Evolutionary conservation across 1,140 invertebrate species (phyloP), one percentile per base, ranked within the genome.

Genomic region (Heliconius hewitsoni): DNA sequence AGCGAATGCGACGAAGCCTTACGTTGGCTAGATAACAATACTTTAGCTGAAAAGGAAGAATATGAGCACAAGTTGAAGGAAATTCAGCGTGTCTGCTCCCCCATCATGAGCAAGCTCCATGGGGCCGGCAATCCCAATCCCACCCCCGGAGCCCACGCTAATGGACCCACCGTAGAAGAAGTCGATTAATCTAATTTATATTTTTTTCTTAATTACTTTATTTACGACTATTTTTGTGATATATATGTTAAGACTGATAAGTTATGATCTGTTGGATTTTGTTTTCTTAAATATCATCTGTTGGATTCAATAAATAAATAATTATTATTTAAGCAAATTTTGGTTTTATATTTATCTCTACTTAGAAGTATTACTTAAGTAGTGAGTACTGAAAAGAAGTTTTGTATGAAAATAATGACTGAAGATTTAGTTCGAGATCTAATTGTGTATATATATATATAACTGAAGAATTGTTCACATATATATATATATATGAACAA

Each of bases 101-200:
- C 97, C 1, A 95, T 97, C 78, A 97, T 98, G 96, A 95, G 95
- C 81, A 98, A 98, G 89, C 87, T 98, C 73, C 97, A 98, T 85
- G 96, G 96, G 76, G 60, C 60, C 27, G 60, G 60, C 60, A 66
- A 66, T 23, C 60, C 60, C 60, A 66, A 66, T 9, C 84, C 11
- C 83, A 83, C 1, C 37, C 74, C 74, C 16, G 85, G 84, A 3
- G 74, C 78, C 3, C 83, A 82, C 0, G 81, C 76, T 11, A 79
- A 72, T 27, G 86, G 86, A 72, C 86, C 86, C 37, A 88, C 87
- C 16, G 84, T 88, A 6, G 87, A 88, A 71, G 87, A 88, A 84
- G 84, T 88, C 1, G 87, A 88, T 74, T 88, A 84, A 83, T 66
- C n/a, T 30, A 30, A 66, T 66, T 66, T 27, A 27, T 23, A 11